Evolutionary conservation across 2,888 invertebrate genomes (phyloP), one percentile per base, ranked within the genome.

Genomic region (Leptinotarsa peninsularis): DNA sequence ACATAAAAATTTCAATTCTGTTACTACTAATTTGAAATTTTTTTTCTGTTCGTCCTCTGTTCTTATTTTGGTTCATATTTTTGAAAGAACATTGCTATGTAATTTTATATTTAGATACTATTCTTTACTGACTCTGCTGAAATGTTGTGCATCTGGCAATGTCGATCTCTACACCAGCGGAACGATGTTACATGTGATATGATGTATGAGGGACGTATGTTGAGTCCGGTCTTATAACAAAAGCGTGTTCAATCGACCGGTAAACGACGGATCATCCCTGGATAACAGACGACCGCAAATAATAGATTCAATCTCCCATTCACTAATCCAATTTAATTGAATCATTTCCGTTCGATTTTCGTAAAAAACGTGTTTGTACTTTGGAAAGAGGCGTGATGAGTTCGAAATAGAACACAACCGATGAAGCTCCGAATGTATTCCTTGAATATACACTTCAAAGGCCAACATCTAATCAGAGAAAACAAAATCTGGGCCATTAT

Each of bases 241-340:
- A 21, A 23, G 58, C 58, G 58, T 21, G 58, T 58, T 17, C 58
- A 58, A 58, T 23, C 58, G 58, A 58, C 23, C 58, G 23, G 4
- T 23, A 23, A 58, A 58, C 23, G 58, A 23, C 58, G 58, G 58
- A 58, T 58, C 58, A 23, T 58, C 58, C 58, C 21, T 58, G 23
- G 23, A 58, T 58, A 58, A 58, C 23, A 58, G 58, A 15, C 21
- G 23, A 58, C 58, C 58, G 15, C 58, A 27, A 58, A 58, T 58
- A 58, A 27, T 58, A 58, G 58, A 58, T 58, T 58, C 58, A 58
- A 58, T 58, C 58, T 58, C 58, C 58, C 27, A 23, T 23, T 58
- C 58, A 23, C 3, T 0, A 15, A 58, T 58, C 58, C 23, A 23
- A 15, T 58, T 58, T 27, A 58, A 58, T 58, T 58, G 27, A 58